A percentile compares a stretch with the other conserved stretches of the same genome.
Evolutionary conservation across 1,140 invertebrate genomes (phyloP).

Genomic region (Mercenaria mercenaria): DNA sequence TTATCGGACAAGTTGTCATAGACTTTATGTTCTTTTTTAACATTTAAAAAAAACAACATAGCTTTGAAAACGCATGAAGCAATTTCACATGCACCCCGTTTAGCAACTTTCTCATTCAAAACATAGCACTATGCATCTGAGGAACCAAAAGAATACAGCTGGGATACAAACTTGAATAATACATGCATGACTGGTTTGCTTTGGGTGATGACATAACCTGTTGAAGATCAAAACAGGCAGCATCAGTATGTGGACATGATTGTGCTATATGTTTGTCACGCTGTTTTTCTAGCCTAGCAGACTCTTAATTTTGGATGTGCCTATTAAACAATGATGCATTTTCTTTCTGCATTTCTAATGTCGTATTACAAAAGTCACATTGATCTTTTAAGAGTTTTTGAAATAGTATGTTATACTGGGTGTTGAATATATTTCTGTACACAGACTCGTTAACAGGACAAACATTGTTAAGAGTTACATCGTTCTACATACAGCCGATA

Average conservation of each 20-base stretch:
- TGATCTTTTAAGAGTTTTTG: slow-evolving; percentile 14
- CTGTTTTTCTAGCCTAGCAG: not conserved
- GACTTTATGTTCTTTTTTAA: no score
- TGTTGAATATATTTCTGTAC: slow-evolving; percentile 11
- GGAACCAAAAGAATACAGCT: not conserved
- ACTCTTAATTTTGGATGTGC: slow-evolving; percentile 26
- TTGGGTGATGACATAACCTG: not conserved
- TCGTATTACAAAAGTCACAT: not conserved
- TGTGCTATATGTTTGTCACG: slow-evolving; percentile 15
- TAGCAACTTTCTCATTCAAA: slow-evolving; percentile 3
- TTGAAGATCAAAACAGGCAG: slow-evolving; percentile 28
- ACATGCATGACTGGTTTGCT: not conserved
- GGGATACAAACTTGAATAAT: not conserved
- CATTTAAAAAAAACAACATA: no score
- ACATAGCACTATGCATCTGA: slow-evolving; percentile 12
- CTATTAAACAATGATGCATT: not conserved
- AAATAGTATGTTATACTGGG: slow-evolving; percentile 25
- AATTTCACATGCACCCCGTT: slow-evolving; percentile 19
- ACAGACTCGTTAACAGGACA: not conserved
- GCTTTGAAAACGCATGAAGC: slow-evolving; percentile 38
- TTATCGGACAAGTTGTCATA: slow-evolving; percentile 21
- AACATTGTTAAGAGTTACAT: not conserved
- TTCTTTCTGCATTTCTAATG: not conserved
- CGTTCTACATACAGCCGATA: slow-evolving; percentile 6
- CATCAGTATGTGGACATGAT: no score